These are phyloP conservation scores for Graptemys geographica DNA, from an alignment of 2,797 vertebrate genomes.

Conservation along the genomic window DNA sequence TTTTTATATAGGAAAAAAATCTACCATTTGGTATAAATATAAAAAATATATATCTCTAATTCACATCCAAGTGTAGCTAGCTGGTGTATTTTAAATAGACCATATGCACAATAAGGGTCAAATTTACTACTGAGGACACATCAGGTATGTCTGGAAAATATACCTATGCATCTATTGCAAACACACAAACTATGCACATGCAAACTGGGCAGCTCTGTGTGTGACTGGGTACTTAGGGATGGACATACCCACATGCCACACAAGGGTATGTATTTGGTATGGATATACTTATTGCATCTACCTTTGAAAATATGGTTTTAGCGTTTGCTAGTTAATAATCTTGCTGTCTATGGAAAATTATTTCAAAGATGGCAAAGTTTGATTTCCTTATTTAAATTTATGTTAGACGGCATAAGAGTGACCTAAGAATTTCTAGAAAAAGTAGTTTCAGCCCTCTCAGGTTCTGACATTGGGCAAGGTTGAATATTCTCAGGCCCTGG, in stretches of 20 bases:
- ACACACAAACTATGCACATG: not conserved
- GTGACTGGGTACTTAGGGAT: not conserved
- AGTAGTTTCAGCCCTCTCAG: not conserved
- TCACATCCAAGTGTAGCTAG: not conserved
- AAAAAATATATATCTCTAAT: not conserved
- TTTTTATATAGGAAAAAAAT: not conserved
- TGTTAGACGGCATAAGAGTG: not conserved
- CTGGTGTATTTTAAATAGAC: not conserved
- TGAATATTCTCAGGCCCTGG: not conserved
- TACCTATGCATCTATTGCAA: not conserved
- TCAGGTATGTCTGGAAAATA: not conserved
- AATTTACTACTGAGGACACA: not conserved
- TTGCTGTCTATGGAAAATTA: conserved; percentile 3
- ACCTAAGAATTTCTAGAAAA: not conserved
- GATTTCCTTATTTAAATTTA: not conserved
- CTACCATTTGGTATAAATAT: not conserved
- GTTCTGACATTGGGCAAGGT: not conserved
- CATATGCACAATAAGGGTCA: not conserved
- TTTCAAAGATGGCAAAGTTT: conserved; percentile 7
- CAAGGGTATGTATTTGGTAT: not conserved
- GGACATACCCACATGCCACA: not conserved
- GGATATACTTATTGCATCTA: not conserved
- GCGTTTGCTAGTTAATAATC: not conserved
- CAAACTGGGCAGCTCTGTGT: not conserved
- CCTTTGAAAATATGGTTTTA: not conserved